A percentile compares a stretch with the other conserved stretches of the same genome.
phyloP scores from a whole-genome alignment of 2,888 invertebrate species.

The Calameuta filiformis region DNA sequence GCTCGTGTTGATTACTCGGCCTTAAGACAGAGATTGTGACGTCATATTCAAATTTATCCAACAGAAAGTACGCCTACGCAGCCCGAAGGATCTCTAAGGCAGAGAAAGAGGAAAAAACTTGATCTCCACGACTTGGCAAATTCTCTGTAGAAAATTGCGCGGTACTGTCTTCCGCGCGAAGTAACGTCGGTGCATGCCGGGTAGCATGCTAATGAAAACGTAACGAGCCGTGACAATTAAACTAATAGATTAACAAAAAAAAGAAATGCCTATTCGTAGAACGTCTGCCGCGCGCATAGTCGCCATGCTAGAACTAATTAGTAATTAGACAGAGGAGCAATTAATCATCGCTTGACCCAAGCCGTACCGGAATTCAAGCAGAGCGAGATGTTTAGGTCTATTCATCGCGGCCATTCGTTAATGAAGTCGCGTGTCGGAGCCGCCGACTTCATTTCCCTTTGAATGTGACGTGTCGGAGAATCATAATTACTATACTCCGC shows the following conservation, averaged over 20 bases:
- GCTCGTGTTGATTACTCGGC: background rate
- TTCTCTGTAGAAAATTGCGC: slow-evolving; percentile 6
- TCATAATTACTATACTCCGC: slow-evolving; percentile 61
- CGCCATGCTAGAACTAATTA: slow-evolving; percentile 41
- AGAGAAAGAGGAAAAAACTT: background rate
- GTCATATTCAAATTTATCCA: background rate
- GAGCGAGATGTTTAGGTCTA: slow-evolving; percentile 47
- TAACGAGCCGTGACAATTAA: slow-evolving; percentile 22
- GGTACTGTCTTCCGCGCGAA: slow-evolving; percentile 6
- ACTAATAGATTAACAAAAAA: slow-evolving; percentile 23
- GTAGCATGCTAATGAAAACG: slow-evolving; percentile 28
- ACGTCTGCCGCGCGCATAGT: slow-evolving; percentile 15
- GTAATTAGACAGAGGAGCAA: slow-evolving; percentile 45
- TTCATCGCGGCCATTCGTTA: slow-evolving; percentile 56
- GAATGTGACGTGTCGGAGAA: slow-evolving; percentile 54
- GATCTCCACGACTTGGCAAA: background rate
- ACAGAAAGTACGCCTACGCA: background rate
- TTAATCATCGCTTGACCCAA: slow-evolving; percentile 21
- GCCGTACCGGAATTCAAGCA: slow-evolving; percentile 6
- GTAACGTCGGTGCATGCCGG: slow-evolving; percentile 7
- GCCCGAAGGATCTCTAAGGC: background rate
- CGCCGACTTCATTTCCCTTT: slow-evolving; percentile 55
- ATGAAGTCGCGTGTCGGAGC: slow-evolving; percentile 59
- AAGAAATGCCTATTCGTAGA: slow-evolving; percentile 14
- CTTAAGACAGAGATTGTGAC: background rate